Conservation (phyloP, 53 echinoderm and acorn worm species). For the Glandiceps talaboti region DNA sequence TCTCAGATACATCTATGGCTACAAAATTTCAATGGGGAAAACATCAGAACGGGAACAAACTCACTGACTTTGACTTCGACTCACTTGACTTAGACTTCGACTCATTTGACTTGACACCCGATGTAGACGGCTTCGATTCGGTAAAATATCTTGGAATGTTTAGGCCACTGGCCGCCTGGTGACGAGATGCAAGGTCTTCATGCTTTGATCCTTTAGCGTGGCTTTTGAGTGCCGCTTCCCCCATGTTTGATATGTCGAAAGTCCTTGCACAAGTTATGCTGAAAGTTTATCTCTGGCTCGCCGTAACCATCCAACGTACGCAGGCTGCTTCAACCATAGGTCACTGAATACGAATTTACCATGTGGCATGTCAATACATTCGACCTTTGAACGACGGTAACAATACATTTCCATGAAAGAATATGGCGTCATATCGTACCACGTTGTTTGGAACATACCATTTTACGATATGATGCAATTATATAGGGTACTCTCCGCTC, state of each 20-base stretch:
- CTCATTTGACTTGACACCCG: not conserved
- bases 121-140: not conserved
- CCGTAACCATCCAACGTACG: not conserved
- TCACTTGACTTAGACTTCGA: no score
- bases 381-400: no score
- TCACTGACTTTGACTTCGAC: no score
- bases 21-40: not conserved
- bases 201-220: not conserved
- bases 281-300: not conserved
- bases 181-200: not conserved
- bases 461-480: no score
- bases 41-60: no score
- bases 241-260: not conserved
- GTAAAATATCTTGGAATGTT: not conserved
- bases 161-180: not conserved
- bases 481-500: no score
- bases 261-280: not conserved
- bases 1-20: conserved; percentile 25
- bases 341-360: not conserved
- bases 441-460: no score
- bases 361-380: no score
- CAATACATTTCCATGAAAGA: no score
- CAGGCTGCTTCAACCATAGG: not conserved
- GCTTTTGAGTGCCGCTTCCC: not conserved
- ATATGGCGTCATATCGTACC: no score